These are phyloP conservation scores for Sphenopsis melanotis DNA, from an alignment of 2,797 vertebrate genomes.

Conservation along the genomic window DNA sequence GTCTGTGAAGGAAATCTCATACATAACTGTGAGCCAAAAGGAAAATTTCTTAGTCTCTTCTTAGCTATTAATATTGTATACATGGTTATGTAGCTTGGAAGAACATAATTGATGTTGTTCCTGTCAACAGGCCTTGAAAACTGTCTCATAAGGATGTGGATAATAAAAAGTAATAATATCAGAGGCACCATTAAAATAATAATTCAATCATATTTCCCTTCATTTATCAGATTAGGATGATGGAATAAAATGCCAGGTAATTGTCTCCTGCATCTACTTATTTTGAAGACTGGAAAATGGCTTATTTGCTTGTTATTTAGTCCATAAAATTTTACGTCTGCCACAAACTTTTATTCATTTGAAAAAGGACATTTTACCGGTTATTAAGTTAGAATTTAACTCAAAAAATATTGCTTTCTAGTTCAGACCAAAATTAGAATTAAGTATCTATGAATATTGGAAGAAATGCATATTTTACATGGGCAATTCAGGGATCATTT, in stretches of 20 bases:
- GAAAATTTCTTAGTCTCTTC: background rate
- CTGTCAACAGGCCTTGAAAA: background rate
- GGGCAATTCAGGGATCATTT: background rate
- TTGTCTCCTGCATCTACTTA: background rate
- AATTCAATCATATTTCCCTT: background rate
- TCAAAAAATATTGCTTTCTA: background rate
- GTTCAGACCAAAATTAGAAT: background rate
- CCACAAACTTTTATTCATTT: background rate
- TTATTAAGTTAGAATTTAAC: background rate
- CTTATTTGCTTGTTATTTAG: background rate
- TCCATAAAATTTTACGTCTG: background rate
- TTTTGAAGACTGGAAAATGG: background rate
- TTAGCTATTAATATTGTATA: background rate
- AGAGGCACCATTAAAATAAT: background rate
- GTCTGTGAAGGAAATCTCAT: accelerated
- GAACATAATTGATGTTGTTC: background rate
- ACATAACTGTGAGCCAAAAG: background rate
- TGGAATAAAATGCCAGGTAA: background rate
- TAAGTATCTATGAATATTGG: background rate
- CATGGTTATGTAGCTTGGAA: background rate
- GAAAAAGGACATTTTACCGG: background rate
- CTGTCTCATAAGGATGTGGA: background rate
- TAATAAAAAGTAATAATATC: background rate
- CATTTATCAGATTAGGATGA: background rate
- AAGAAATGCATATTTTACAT: background rate